Percentiles rank a stretch among this genome's conserved stretches.
phyloP scores from a whole-genome alignment of 2,113 vertebrate species.

The Neodon shergylaensis region DNA sequence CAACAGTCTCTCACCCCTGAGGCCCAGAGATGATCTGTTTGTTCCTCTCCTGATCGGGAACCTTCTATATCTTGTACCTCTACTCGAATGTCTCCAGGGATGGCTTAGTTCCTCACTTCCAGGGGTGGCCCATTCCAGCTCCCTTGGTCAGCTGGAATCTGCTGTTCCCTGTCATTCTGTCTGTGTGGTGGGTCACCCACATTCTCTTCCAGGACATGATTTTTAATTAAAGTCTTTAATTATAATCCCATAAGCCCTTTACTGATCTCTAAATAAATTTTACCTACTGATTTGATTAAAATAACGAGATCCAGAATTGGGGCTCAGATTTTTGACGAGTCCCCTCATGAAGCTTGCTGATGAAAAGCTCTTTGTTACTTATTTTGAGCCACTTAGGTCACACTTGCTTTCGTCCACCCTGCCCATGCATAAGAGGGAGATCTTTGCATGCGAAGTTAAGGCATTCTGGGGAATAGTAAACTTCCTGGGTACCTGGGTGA shows the following conservation, averaged over 20 bases:
- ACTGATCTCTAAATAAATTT: neutral
- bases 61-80: neutral
- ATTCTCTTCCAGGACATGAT: neutral
- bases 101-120: neutral
- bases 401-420: neutral
- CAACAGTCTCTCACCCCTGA: neutral
- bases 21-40: neutral
- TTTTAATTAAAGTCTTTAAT: slow-evolving; percentile 25
- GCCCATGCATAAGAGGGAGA: too few relatives aligned
- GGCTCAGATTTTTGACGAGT: neutral
- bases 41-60: neutral
- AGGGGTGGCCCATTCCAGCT: neutral
- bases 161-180: neutral
- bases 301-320: slow-evolving; percentile 14
- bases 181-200: neutral
- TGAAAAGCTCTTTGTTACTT: neutral
- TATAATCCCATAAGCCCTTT: neutral
- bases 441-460: neutral
- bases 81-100: neutral
- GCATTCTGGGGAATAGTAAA: rapidly evolving
- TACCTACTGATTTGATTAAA: slow-evolving; percentile 10
- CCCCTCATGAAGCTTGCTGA: neutral
- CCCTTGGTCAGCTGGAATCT: neutral
- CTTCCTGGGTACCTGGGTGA: neutral
- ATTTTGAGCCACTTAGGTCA: neutral